Base-by-base conservation (phyloP, 2,113 vertebrate species). In the Candoia aspera region DNA sequence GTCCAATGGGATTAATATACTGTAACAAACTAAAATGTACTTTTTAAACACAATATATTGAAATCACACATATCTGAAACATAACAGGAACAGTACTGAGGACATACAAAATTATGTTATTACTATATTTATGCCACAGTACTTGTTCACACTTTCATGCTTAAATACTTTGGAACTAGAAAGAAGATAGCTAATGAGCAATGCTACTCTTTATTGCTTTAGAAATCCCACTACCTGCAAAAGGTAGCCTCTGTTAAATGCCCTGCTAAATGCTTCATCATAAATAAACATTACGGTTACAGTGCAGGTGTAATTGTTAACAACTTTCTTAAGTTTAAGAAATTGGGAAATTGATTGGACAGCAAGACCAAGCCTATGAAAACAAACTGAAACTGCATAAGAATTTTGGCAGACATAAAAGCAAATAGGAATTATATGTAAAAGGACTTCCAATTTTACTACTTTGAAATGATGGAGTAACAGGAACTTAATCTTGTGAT, bases 171-270 rank as follows among this genome's bases (percentile, higher is more conserved):
- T 59, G 42, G 79, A 88, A 59, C 23, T 46, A 49, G 12, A 57
- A 37, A 29, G 55, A 91, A 87, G 58, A 42, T 37, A 57, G 6
- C 29, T 79, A 87, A 88, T 87, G 68, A 79, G 12, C 37, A 55
- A 19, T 17, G 79, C 4, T 59, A 83, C 73, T 17, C 19, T 57
- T 90, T 57, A 26, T 24, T 84, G 88, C 23, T 86, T 26, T 57
- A 23, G 59, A 89, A 42, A 12, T 17, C 54, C 58, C 26, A 37
- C 73, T 85, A 58, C 12, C 53, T 64, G 37, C 54, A 89, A 60
- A 92, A 60, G 8, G 49, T 88, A 58, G 49, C 60, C 85, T 85
- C 59, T 73, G n/a, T 0, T 92, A 86, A 94, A 73, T 84, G 2
- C 0, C 49, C 12, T 8, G 6, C 19, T 86, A 6, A 89, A 9